These are phyloP conservation scores for Hydrozoanthus gracilis DNA, from an alignment of 92 coral and sea anemone species.

Conservation along the genomic window DNA sequence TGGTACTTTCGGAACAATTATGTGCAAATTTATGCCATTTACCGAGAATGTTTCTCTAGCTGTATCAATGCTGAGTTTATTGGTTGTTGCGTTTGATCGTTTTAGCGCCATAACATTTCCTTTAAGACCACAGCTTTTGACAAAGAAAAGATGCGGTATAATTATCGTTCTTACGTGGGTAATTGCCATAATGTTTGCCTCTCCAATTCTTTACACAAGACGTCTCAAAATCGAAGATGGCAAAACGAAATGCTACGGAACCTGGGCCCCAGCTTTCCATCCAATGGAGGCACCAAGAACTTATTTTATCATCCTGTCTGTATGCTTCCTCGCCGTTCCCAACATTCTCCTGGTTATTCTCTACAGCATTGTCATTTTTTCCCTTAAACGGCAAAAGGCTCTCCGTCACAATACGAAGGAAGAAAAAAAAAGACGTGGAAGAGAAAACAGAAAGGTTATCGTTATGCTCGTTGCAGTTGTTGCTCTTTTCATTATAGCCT, in stretches of 20 bases:
- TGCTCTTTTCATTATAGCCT: conserved; percentile 20
- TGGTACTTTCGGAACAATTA: conserved; percentile 14
- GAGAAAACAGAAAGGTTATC: conserved; percentile 26
- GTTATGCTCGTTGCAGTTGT: conserved; percentile 30
- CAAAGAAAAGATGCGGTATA: background rate
- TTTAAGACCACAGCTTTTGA: conserved; percentile 6
- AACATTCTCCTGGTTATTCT: conserved; percentile 10
- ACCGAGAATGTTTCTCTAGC: conserved; percentile 16
- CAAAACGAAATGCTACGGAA: conserved; percentile 2
- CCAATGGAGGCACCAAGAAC: conserved; percentile 16
- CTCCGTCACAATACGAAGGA: conserved; percentile 20
- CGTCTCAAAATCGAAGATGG: background rate
- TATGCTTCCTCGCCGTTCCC: conserved; percentile 30
- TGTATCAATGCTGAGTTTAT: conserved; percentile 19
- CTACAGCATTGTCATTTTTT: conserved; percentile 1
- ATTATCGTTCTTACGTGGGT: conserved; percentile 16
- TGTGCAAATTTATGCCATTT: conserved; percentile 39
- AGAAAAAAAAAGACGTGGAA: conserved; percentile 13
- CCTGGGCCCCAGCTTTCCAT: conserved; percentile 23
- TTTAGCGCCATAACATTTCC: conserved; percentile 7
- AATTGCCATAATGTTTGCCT: conserved; percentile 10
- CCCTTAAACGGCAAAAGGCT: conserved; percentile 20
- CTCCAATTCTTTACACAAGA: conserved; percentile 28
- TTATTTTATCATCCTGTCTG: conserved; percentile 24
- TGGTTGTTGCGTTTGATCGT: conserved; percentile 31